Percentiles rank a stretch among this genome's conserved stretches.
Conservation (phyloP, 2,888 invertebrate species). For the Plagiodera versicolora region DNA sequence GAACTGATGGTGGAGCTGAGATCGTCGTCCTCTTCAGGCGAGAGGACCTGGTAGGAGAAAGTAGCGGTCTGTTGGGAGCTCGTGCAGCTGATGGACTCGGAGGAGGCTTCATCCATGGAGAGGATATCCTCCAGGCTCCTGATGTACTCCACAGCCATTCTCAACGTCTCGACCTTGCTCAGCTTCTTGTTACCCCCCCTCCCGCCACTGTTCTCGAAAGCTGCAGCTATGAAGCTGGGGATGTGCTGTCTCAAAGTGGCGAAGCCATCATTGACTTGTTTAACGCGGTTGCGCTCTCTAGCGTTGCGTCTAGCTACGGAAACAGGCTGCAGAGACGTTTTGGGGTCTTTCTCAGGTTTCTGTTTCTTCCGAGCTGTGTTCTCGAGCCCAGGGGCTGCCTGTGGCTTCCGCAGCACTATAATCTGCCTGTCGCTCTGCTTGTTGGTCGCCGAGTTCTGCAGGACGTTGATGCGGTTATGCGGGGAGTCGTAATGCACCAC, state of each 20-base stretch:
- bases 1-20: constrained; percentile 54
- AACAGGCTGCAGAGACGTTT: constrained; percentile 66
- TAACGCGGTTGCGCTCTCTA: constrained; percentile 88
- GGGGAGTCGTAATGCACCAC: constrained; percentile 64
- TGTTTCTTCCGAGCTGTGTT: constrained; percentile 47
- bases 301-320: constrained; percentile 89
- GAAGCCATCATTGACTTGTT: constrained; percentile 90
- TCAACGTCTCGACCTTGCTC: constrained; percentile 85
- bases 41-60: constrained; percentile 46
- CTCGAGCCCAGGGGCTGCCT: constrained; percentile 47
- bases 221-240: constrained; percentile 77
- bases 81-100: constrained; percentile 46
- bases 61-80: constrained; percentile 21
- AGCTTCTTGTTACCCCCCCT: constrained; percentile 74
- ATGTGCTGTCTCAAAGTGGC: constrained; percentile 85
- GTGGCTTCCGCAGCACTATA: constrained; percentile 60
- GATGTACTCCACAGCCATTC: constrained; percentile 91
- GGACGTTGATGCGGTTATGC: constrained; percentile 64
- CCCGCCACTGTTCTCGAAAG: constrained; percentile 66
- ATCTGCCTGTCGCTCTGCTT: constrained; percentile 59
- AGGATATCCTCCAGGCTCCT: constrained; percentile 76
- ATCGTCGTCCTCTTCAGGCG: constrained; percentile 59
- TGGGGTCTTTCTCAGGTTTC: constrained; percentile 36
- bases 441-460: constrained; percentile 64
- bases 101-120: constrained; percentile 59